A percentile compares a stretch with the other conserved stretches of the same genome.
phyloP scores from a whole-genome alignment of 2,888 invertebrate genomes.

The Sceliomorpha sp. region DNA sequence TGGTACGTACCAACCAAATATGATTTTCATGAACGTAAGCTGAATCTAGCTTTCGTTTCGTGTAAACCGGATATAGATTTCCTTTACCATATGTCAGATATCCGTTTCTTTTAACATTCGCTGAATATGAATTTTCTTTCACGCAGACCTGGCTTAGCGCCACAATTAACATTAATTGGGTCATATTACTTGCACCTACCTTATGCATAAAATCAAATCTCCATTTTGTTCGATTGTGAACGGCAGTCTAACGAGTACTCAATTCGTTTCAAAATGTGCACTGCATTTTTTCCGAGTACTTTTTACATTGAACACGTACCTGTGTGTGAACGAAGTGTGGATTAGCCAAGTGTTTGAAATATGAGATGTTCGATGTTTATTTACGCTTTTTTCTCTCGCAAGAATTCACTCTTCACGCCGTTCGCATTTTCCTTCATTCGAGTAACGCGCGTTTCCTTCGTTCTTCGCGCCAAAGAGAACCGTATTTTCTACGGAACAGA shows the following conservation, averaged over 20 bases:
- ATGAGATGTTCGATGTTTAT: constrained; percentile 67
- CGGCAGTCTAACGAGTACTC: constrained; percentile 56
- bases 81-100: too few species aligned
- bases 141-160: too few species aligned
- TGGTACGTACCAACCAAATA: too few species aligned
- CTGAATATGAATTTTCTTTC: too few species aligned
- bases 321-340: constrained; percentile 64
- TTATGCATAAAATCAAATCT: too few species aligned
- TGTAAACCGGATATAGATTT: too few species aligned
- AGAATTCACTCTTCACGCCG: constrained; percentile 24
- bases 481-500: constrained; percentile 1
- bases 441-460: constrained; percentile 2
- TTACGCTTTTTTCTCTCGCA: constrained; percentile 59
- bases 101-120: too few species aligned
- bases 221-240: neutral
- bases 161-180: too few species aligned
- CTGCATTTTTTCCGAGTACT: constrained; percentile 62
- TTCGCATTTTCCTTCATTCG: constrained; percentile 6
- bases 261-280: constrained; percentile 57
- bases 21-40: too few species aligned
- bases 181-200: too few species aligned
- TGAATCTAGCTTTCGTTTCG: too few species aligned
- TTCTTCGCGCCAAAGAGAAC: constrained; percentile 3
- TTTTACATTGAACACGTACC: constrained; percentile 55
- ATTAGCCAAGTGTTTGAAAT: constrained; percentile 57